Evolutionary conservation across 1,140 invertebrate species (phyloP), one percentile per base, ranked within the genome.

Genomic region (Bombus sylvicola): DNA sequence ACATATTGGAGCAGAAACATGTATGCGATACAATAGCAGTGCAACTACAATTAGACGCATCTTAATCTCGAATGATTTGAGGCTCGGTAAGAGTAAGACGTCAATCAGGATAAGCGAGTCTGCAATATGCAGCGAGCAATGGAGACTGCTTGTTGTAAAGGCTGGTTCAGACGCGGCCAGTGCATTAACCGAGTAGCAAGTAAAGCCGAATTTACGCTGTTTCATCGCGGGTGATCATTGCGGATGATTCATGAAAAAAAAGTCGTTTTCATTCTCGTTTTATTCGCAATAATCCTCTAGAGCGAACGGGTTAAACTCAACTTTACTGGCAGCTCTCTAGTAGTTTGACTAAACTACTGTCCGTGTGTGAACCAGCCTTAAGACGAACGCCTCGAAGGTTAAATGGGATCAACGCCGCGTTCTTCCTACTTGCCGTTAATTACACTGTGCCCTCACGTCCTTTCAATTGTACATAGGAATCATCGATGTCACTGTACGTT

Each of bases 371-470:
- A 53, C 47, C 18, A 53, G 18, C 47, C 6, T 53, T 53, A 53
- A 53, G 47, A 22, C 47, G 47, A 53, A 22, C 34, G 47, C 10
- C 47, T 2, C 28, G 1, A 39, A 31, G 75, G 75, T 84, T 79
- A 84, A 84, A 72, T 34, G 66, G 39, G 83, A 84, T 84, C 75
- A 62, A 53, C 57, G 62, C 13, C 41, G 83, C 69, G 37, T 57
- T 75, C 59, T 41, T 74, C 71, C 78, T 85, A 85, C 83, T 85
- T 81, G 83, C 83, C 43, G 83, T 81, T 85, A 81, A 85, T 81
- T 85, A 66, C 34, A 28, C 41, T 34, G 25, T n/a, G 13, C 39
- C 66, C 76, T 74, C 81, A 34, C 39, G 71, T 73, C 34, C 57
- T 84, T 78, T 78, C 82, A 84, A 79, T 79, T 47, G 76, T n/a